Percentiles rank a stretch among this genome's conserved stretches.
Conservation (phyloP, 2,888 invertebrate species). For the Acholoe squamosa region DNA sequence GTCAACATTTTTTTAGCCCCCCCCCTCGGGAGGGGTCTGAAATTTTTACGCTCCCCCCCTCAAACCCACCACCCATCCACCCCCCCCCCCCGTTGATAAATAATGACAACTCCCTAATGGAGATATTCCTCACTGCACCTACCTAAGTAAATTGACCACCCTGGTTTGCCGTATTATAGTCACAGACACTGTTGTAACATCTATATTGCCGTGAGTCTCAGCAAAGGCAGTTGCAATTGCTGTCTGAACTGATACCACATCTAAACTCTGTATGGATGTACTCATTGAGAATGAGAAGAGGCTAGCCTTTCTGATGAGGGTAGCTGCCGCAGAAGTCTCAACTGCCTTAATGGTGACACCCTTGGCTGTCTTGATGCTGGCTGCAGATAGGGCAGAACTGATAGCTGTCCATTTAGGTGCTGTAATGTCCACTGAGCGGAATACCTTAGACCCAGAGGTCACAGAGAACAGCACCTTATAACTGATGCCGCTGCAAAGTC, state of each 20-base stretch:
- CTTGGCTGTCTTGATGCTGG: slow-evolving; percentile 29
- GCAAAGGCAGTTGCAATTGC: neutral
- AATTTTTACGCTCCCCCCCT: too few relatives aligned
- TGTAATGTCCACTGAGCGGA: slow-evolving; percentile 22
- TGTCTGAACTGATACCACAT: neutral
- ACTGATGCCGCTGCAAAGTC: neutral
- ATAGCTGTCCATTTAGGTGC: neutral
- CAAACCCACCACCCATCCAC: too few relatives aligned
- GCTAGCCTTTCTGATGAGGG: neutral
- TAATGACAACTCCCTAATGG: too few relatives aligned
- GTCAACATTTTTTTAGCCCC: too few relatives aligned
- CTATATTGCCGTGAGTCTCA: neutral
- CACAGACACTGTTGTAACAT: neutral
- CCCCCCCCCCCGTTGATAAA: too few relatives aligned
- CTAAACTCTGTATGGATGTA: neutral
- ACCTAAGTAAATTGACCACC: neutral
- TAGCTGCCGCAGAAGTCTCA: neutral
- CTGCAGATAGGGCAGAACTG: neutral
- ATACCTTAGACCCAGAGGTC: neutral
- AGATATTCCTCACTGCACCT: too few relatives aligned
- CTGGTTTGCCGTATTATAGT: neutral
- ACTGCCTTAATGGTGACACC: neutral
- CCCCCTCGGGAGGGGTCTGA: too few relatives aligned
- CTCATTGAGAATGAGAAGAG: neutral
- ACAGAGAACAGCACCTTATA: slow-evolving; percentile 27